phyloP scores from a whole-genome alignment of 2,888 invertebrate genomes.

The Scaptomyza parva region DNA sequence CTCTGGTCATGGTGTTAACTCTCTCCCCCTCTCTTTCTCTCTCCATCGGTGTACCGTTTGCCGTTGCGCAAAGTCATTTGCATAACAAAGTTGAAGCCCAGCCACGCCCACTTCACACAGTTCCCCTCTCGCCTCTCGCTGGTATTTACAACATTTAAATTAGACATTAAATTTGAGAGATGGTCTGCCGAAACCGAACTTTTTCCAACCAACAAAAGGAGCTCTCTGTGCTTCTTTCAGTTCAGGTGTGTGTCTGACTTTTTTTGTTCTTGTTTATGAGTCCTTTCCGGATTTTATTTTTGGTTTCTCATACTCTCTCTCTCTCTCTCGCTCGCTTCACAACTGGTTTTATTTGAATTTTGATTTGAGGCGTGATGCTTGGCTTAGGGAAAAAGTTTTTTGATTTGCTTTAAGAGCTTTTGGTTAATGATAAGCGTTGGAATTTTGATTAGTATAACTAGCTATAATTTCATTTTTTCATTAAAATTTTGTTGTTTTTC shows the following conservation, averaged over 20 bases:
- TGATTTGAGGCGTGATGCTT: neutral
- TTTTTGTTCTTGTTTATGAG: constrained; percentile 34
- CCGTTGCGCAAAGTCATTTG: constrained; percentile 66
- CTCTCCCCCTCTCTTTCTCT: too few species aligned
- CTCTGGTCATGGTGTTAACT: constrained; percentile 64
- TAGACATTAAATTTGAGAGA: constrained; percentile 80
- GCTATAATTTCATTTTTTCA: too few species aligned
- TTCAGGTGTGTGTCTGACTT: constrained; percentile 33
- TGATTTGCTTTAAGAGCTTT: neutral
- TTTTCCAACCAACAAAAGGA: constrained; percentile 12
- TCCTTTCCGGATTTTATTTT: constrained; percentile 21
- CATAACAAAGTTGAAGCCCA: constrained; percentile 69
- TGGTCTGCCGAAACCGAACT: constrained; percentile 70
- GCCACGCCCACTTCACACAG: constrained; percentile 40
- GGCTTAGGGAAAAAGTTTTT: too few species aligned
- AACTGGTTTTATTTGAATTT: neutral
- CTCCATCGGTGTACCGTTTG: constrained; percentile 64
- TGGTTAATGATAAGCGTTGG: too few species aligned
- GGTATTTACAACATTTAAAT: constrained; percentile 78
- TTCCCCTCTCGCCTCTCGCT: constrained; percentile 26
- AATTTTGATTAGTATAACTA: too few species aligned
- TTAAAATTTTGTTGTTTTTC: too few species aligned
- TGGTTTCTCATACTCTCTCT: neutral
- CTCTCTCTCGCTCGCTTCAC: too few species aligned
- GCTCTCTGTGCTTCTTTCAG: constrained; percentile 32